A percentile compares a stretch with the other conserved stretches of the same genome.
phyloP scores from a whole-genome alignment of 2,113 vertebrate species.

The Murina feae region DNA sequence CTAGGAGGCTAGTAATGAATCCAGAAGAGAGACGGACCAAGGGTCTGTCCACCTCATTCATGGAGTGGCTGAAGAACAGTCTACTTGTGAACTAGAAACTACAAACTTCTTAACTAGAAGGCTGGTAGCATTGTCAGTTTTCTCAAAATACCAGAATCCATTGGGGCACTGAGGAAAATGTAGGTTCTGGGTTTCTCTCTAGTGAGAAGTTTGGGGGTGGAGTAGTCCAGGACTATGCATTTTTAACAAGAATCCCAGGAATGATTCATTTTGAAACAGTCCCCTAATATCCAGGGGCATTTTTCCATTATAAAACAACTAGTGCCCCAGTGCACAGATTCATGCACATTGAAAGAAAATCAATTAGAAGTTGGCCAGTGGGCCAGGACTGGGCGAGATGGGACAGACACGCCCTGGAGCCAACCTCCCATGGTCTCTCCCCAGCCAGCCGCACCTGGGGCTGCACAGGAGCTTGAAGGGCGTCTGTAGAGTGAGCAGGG shows the following conservation, averaged over 20 bases:
- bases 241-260: neutral
- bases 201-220: neutral
- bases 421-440: too few species aligned
- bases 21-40: neutral
- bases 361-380: too few species aligned
- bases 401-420: too few species aligned
- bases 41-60: neutral
- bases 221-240: neutral
- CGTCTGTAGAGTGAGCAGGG: too few species aligned
- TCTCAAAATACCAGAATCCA: neutral
- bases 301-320: constrained; percentile 11
- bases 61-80: neutral
- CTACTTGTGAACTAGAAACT: neutral
- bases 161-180: neutral
- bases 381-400: too few species aligned
- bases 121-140: neutral
- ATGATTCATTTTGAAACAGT: neutral
- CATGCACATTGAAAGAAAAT: too few species aligned
- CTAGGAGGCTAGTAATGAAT: neutral
- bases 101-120: neutral
- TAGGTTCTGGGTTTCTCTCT: neutral
- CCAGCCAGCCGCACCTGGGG: too few species aligned
- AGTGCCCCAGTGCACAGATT: too few species aligned
- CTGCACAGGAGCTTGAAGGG: too few species aligned
- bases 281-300: neutral